phyloP scores from a whole-genome alignment of 2,113 vertebrate genomes.

The Erinaceus europaeus region DNA sequence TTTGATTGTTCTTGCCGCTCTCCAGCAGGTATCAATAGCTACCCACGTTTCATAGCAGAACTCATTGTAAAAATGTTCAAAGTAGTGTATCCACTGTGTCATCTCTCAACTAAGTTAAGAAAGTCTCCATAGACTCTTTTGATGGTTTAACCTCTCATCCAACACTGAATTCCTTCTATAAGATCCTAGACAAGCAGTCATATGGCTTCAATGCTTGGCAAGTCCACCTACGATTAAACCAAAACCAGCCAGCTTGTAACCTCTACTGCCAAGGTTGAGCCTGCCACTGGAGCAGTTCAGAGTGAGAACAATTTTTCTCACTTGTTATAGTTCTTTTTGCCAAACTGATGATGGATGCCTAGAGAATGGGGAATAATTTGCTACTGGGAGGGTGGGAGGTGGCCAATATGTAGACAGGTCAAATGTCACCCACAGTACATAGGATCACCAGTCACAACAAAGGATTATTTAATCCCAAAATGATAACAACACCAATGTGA shows the following conservation, averaged over 20 bases:
- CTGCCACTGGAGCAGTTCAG: background rate
- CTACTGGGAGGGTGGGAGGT: background rate
- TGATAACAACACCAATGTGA: rapidly evolving
- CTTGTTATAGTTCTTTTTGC: background rate
- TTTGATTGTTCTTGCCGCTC: rapidly evolving
- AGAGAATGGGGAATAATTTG: background rate
- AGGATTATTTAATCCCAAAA: background rate
- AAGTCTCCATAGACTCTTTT: background rate
- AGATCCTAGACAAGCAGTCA: background rate
- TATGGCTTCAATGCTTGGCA: background rate
- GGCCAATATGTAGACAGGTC: background rate
- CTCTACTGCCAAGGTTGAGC: background rate
- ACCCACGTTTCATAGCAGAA: rapidly evolving
- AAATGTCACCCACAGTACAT: background rate
- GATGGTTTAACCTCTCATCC: background rate
- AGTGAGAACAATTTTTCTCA: background rate
- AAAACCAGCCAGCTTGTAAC: background rate
- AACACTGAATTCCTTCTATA: background rate
- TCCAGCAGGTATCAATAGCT: background rate
- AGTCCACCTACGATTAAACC: background rate
- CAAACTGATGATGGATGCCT: background rate
- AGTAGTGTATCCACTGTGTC: background rate
- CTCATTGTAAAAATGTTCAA: background rate
- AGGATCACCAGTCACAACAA: background rate
- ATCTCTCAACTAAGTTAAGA: background rate